Conservation (phyloP, 1,140 invertebrate species). For the Heliothis subflexa region DNA sequence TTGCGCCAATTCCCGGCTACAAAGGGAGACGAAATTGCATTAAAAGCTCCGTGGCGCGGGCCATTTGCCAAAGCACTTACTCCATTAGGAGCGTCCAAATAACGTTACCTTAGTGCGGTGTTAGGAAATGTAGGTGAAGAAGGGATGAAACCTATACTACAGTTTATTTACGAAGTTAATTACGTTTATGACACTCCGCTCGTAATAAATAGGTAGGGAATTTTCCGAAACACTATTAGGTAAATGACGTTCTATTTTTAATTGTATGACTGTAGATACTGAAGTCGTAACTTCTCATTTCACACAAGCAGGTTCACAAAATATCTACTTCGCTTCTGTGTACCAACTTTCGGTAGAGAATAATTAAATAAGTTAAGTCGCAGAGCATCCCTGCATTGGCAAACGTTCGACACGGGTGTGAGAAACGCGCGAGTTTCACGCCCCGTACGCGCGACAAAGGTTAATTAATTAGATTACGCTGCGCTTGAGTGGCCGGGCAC, state of each 20-base stretch:
- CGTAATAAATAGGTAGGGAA: neutral
- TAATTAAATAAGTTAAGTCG: neutral
- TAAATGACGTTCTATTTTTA: too few relatives aligned
- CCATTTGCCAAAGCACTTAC: conserved; percentile 84
- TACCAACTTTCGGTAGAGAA: neutral
- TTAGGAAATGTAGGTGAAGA: conserved; percentile 58
- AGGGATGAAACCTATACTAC: conserved; percentile 19
- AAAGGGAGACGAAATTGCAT: conserved; percentile 83
- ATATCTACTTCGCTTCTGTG: too few relatives aligned
- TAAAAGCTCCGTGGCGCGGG: conserved; percentile 83
- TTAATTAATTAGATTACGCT: conserved; percentile 77
- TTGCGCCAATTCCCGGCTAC: conserved; percentile 81
- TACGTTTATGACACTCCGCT: neutral
- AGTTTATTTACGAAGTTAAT: neutral
- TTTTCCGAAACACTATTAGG: neutral
- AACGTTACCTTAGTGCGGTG: conserved; percentile 77
- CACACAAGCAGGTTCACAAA: too few relatives aligned
- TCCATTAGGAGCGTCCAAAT: conserved; percentile 82
- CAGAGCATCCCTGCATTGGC: neutral
- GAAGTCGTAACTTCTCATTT: too few relatives aligned
- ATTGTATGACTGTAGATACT: too few relatives aligned
- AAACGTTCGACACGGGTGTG: conserved; percentile 37
- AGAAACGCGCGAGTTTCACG: conserved; percentile 51
- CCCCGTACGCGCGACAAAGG: conserved; percentile 65
- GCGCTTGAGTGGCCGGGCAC: conserved; percentile 70